A percentile compares a stretch with the other conserved stretches of the same genome.
These are phyloP conservation scores for Pollicipes pollicipes DNA, from an alignment of 1,140 invertebrate genomes.

Conservation along the genomic window DNA sequence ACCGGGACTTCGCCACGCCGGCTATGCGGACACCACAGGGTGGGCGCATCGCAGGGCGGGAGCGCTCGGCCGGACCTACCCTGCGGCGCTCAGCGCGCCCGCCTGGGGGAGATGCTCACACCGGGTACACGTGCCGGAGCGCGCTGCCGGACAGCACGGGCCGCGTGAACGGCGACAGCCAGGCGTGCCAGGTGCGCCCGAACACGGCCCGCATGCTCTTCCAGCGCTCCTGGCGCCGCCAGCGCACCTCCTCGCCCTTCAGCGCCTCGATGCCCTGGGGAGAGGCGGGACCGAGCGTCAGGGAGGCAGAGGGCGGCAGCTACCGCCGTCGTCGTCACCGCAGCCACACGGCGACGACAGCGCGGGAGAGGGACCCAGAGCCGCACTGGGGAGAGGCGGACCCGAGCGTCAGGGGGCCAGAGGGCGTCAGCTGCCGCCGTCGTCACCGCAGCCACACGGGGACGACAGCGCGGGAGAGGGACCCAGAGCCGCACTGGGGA, in stretches of 20 bases:
- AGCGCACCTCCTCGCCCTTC: conserved; percentile 79
- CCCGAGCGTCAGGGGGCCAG: not conserved
- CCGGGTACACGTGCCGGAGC: conserved; percentile 18
- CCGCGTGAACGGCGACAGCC: conserved; percentile 86
- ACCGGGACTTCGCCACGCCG: too few relatives aligned
- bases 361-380: not conserved
- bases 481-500: conserved; percentile 1
- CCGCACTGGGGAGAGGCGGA: conserved; percentile 1
- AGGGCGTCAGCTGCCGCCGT: not conserved
- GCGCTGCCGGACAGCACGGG: conserved; percentile 32
- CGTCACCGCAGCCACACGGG: not conserved
- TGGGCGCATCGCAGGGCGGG: too few relatives aligned
- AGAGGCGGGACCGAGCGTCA: not conserved
- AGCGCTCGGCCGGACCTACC: too few relatives aligned
- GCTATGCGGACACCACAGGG: too few relatives aligned
- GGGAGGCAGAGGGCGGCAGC: conserved; percentile 6
- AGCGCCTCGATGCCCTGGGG: conserved; percentile 78
- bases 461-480: conserved; percentile 3
- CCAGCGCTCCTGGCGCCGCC: conserved; percentile 78
- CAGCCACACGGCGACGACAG: conserved; percentile 6
- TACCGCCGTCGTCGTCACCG: not conserved
- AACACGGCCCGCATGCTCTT: conserved; percentile 89
- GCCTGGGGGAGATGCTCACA: conserved; percentile 12
- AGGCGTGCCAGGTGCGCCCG: conserved; percentile 74
- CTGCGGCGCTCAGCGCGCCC: too few relatives aligned